phyloP scores from a whole-genome alignment of 2,113 vertebrate genomes.

The Maccullochella peelii region DNA sequence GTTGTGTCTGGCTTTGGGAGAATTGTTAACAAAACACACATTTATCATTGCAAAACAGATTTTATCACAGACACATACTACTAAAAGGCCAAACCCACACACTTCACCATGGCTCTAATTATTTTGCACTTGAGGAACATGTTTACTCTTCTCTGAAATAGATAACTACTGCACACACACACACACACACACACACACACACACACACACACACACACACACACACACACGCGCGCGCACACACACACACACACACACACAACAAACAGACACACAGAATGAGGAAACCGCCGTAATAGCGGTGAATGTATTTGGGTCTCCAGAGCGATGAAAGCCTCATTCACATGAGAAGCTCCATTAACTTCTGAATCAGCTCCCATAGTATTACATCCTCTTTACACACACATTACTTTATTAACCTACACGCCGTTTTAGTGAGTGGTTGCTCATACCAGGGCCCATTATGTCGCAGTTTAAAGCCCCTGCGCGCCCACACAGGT shows the following conservation, averaged over 20 bases:
- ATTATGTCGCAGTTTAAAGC: constrained; percentile 31
- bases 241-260: constrained; percentile 12
- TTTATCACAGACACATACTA: constrained; percentile 3
- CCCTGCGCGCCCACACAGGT: constrained; percentile 9
- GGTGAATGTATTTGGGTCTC: constrained; percentile 46
- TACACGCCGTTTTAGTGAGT: constrained; percentile 42
- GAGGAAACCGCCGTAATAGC: constrained; percentile 39
- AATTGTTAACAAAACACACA: not conserved
- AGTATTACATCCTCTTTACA: constrained; percentile 59
- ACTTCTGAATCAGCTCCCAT: constrained; percentile 62
- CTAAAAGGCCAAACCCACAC: constrained; percentile 25
- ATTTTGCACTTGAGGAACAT: constrained; percentile 23
- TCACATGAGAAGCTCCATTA: constrained; percentile 75
- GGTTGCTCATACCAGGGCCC: constrained; percentile 21
- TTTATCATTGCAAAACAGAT: not conserved
- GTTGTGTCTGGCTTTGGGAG: not conserved
- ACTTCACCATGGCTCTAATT: constrained; percentile 22
- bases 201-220: constrained; percentile 19
- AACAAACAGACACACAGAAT: constrained; percentile 2
- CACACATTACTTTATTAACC: constrained; percentile 59
- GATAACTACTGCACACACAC: constrained; percentile 19
- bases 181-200: constrained; percentile 15
- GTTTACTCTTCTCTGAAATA: constrained; percentile 25
- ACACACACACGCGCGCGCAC: constrained; percentile 27
- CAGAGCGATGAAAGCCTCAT: constrained; percentile 57